Percentiles rank a stretch among this genome's conserved stretches.
phyloP scores from a whole-genome alignment of 1,140 invertebrate species.

The Heliconius hewitsoni region DNA sequence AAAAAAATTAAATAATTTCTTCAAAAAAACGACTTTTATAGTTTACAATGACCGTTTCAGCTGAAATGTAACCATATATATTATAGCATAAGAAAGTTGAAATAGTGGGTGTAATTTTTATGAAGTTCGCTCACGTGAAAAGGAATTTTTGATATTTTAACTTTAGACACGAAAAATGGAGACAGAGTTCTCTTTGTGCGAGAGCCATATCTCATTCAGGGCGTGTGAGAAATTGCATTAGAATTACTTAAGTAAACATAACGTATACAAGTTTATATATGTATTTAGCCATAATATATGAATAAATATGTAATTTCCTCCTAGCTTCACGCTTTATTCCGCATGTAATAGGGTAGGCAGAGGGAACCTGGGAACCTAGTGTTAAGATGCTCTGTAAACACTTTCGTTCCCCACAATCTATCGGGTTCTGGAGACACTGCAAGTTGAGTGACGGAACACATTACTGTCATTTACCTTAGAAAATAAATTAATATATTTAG shows the following conservation, averaged over 20 bases:
- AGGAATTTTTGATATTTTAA: constrained; percentile 9
- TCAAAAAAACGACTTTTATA: neutral
- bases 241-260: neutral
- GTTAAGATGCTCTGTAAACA: no score
- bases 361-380: neutral
- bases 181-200: neutral
- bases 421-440: no score
- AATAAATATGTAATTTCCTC: neutral
- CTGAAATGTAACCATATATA: neutral
- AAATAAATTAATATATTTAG: no score
- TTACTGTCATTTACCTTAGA: no score
- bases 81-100: neutral
- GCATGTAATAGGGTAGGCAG: neutral
- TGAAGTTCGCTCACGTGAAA: neutral
- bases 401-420: no score
- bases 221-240: neutral
- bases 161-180: constrained; percentile 6
- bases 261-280: neutral
- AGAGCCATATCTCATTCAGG: neutral
- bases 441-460: no score
- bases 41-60: neutral
- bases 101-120: constrained; percentile 1
- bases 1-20: neutral
- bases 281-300: neutral
- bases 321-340: neutral